Conservation (phyloP, 2,888 invertebrate genomes). For the Scotopteryx bipunctaria region DNA sequence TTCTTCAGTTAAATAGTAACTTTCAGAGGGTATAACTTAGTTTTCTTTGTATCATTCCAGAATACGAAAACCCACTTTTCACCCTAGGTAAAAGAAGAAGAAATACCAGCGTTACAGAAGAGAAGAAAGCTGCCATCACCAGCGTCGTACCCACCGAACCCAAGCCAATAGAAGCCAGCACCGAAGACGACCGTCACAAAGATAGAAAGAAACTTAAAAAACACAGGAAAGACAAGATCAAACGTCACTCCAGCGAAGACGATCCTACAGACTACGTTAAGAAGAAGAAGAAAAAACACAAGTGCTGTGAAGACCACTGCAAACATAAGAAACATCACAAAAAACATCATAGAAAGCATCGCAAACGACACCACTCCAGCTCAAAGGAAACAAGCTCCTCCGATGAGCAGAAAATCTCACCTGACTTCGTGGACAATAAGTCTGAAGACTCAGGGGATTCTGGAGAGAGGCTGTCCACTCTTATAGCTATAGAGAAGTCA, state of each 20-base stretch:
- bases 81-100: conserved; percentile 90
- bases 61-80: conserved; percentile 92
- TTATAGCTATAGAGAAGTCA: conserved; percentile 69
- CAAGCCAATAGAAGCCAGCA: conserved; percentile 46
- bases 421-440: conserved; percentile 71
- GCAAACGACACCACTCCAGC: conserved; percentile 87
- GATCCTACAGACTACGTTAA: conserved; percentile 79
- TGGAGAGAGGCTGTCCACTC: conserved; percentile 63
- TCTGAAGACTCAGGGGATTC: conserved; percentile 75
- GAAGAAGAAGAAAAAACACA: conserved; percentile 87
- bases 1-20: too few species aligned
- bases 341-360: conserved; percentile 90
- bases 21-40: too few species aligned
- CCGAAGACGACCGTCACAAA: conserved; percentile 76
- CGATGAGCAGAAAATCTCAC: conserved; percentile 72
- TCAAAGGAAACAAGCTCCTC: conserved; percentile 79
- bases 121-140: conserved; percentile 65
- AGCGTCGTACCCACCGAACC: conserved; percentile 45
- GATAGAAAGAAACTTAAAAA: conserved; percentile 88
- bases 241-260: conserved; percentile 72
- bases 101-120: conserved; percentile 86
- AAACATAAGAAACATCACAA: conserved; percentile 90
- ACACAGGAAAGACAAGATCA: conserved; percentile 86
- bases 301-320: conserved; percentile 87
- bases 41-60: conserved; percentile 68